These are phyloP conservation scores for Lasioglossum leucozonium DNA, from an alignment of 2,888 invertebrate genomes.

Conservation along the genomic window DNA sequence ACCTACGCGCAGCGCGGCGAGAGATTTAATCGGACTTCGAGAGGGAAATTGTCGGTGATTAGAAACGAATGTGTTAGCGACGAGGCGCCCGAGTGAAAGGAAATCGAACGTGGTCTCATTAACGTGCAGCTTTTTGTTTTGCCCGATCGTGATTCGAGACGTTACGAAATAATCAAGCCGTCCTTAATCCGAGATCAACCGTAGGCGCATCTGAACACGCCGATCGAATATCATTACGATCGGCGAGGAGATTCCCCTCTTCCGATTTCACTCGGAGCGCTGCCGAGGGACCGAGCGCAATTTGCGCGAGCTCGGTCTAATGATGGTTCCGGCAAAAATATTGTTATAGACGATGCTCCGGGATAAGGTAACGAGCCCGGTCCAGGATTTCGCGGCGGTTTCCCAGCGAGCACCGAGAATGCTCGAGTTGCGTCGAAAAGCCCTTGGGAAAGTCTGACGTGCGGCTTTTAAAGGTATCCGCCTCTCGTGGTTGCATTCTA, in stretches of 20 bases:
- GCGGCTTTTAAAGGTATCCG: background rate
- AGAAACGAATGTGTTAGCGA: slow-evolving; percentile 1
- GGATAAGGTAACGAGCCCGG: slow-evolving; percentile 60
- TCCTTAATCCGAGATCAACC: slow-evolving; percentile 66
- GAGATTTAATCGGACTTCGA: background rate
- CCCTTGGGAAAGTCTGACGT: background rate
- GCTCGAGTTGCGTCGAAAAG: slow-evolving; percentile 24
- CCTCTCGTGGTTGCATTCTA: background rate
- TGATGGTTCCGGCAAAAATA: slow-evolving; percentile 60
- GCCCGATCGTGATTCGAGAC: slow-evolving; percentile 57
- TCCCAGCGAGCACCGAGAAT: slow-evolving; percentile 37
- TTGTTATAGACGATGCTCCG: slow-evolving; percentile 53
- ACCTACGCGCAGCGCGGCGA: background rate
- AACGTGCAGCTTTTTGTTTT: slow-evolving; percentile 71
- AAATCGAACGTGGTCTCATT: slow-evolving; percentile 69
- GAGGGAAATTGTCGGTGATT: slow-evolving; percentile 7
- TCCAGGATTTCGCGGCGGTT: slow-evolving; percentile 35
- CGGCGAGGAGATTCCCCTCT: slow-evolving; percentile 52
- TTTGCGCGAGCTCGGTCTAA: slow-evolving; percentile 58
- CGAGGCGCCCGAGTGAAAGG: slow-evolving; percentile 62
- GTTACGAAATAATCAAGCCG: slow-evolving; percentile 67
- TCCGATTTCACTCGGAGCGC: slow-evolving; percentile 19
- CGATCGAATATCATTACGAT: slow-evolving; percentile 67
- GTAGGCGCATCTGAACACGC: slow-evolving; percentile 59
- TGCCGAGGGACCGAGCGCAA: slow-evolving; percentile 33